phyloP scores from a whole-genome alignment of 2,113 vertebrate species.

The Vulpes ferrilata region DNA sequence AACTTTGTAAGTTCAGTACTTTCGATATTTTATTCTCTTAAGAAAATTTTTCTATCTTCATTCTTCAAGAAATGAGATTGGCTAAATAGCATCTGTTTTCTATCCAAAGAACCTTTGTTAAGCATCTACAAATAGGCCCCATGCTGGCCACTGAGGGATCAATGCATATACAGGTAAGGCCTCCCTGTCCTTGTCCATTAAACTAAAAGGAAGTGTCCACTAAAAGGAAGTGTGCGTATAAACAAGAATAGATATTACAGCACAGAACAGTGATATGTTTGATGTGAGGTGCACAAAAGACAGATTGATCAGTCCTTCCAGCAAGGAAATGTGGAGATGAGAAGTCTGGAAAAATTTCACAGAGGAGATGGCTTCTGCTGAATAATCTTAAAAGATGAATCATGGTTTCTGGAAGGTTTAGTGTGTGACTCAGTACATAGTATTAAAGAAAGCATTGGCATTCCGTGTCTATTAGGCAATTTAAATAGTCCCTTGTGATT shows the following conservation, averaged over 20 bases:
- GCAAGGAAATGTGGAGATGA: neutral
- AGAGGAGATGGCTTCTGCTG: neutral
- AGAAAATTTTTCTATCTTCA: neutral
- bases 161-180: neutral
- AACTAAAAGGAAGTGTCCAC: neutral
- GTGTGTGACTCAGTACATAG: neutral
- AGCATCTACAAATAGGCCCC: neutral
- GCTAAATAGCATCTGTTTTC: neutral
- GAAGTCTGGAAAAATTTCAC: neutral
- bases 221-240: neutral
- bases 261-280: neutral
- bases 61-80: neutral
- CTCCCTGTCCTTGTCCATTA: neutral
- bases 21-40: neutral
- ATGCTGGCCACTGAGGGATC: neutral
- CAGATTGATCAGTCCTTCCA: neutral
- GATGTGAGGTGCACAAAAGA: neutral
- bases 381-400: neutral
- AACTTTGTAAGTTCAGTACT: neutral
- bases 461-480: neutral
- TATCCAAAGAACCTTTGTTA: neutral
- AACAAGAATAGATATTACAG: neutral
- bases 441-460: neutral
- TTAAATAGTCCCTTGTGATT: neutral
- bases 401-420: neutral